phyloP scores from a whole-genome alignment of 2,888 invertebrate species.

The Rhagonycha fulva region DNA sequence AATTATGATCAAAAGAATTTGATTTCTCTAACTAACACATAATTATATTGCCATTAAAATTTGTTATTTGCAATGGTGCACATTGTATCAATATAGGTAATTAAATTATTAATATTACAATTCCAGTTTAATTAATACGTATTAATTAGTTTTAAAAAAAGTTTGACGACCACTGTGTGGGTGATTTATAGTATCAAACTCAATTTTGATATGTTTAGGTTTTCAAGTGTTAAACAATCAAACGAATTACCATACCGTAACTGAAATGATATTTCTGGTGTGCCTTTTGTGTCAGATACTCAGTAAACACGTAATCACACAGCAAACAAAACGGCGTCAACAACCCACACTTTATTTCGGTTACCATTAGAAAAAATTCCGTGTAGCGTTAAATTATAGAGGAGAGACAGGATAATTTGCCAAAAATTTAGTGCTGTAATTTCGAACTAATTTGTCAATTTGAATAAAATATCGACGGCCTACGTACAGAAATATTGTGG shows the following conservation, averaged over 20 bases:
- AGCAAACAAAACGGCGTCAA: not conserved
- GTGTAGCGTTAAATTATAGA: not conserved
- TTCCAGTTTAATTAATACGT: not conserved
- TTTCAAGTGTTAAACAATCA: not conserved
- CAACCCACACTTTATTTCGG: not conserved
- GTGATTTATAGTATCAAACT: not conserved
- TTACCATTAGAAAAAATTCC: not conserved
- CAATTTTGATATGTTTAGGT: not conserved
- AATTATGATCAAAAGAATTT: not conserved
- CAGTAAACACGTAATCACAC: not conserved
- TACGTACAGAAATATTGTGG: not conserved
- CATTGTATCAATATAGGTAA: not conserved
- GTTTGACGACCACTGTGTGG: not conserved
- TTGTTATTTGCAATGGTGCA: not conserved
- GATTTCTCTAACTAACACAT: not conserved
- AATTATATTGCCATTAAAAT: not conserved
- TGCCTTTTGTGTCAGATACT: not conserved
- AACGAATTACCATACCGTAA: not conserved
- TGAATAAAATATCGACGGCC: not conserved
- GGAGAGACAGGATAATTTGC: conserved; percentile 4
- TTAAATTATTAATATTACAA: not conserved
- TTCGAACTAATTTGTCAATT: conserved; percentile 7
- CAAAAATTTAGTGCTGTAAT: conserved; percentile 10
- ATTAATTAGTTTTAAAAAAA: not conserved
- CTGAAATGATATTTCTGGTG: not conserved